phyloP scores from a whole-genome alignment of 2,113 vertebrate species.

The Marmota monax region DNA sequence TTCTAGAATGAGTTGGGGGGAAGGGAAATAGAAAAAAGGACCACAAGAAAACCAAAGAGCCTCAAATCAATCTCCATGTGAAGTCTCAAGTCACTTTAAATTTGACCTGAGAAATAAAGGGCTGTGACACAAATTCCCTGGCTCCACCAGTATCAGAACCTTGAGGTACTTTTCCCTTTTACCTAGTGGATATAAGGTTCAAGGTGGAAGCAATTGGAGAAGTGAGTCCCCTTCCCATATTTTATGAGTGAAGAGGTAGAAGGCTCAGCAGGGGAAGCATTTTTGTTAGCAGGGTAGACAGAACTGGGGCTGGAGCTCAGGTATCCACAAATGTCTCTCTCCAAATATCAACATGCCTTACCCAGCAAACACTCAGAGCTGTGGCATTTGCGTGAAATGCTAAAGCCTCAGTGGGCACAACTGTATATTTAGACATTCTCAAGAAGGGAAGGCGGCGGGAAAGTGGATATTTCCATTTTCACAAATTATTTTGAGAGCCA shows the following conservation, averaged over 20 bases:
- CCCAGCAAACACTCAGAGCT: not conserved
- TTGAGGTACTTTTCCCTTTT: not conserved
- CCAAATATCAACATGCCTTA: not conserved
- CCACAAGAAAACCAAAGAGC: not conserved
- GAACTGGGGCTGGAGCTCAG: not conserved
- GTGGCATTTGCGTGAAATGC: constrained; percentile 46
- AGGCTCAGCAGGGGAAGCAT: not conserved
- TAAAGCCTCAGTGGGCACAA: constrained; percentile 21
- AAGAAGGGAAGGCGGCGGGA: not conserved
- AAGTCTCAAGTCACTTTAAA: not conserved
- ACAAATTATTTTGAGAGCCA: constrained; percentile 42
- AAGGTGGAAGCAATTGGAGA: not conserved
- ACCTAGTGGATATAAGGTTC: not conserved
- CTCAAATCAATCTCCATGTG: not conserved
- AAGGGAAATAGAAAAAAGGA: not conserved
- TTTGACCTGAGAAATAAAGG: not conserved
- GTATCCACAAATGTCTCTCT: not conserved
- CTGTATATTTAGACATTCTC: constrained; percentile 59
- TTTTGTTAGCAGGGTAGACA: not conserved
- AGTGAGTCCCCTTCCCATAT: no score
- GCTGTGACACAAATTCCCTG: no score
- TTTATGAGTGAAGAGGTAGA: not conserved
- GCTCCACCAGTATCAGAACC: not conserved
- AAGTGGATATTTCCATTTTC: constrained; percentile 60
- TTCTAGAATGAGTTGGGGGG: not conserved